phyloP scores from a whole-genome alignment of 2,797 vertebrate genomes.

The Acrossocheilus wenchowensis region DNA sequence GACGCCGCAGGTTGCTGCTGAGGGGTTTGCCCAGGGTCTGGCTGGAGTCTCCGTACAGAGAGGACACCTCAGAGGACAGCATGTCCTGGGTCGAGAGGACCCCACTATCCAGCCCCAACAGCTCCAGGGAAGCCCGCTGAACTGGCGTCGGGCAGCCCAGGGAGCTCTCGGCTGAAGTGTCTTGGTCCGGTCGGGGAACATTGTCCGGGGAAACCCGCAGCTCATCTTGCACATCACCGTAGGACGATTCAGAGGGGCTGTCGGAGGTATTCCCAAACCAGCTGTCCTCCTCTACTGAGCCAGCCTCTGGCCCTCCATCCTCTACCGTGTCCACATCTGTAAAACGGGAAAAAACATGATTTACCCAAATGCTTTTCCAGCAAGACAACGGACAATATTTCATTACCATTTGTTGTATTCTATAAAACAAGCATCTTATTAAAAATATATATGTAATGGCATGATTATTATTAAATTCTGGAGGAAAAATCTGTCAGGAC shows the following conservation, averaged over 20 bases:
- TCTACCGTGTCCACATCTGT: slow-evolving; percentile 93
- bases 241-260: slow-evolving; percentile 89
- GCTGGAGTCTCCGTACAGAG: slow-evolving; percentile 87
- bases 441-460: background rate
- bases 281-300: slow-evolving; percentile 90
- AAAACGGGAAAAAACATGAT: slow-evolving; percentile 45
- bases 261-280: slow-evolving; percentile 95
- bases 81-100: slow-evolving; percentile 87
- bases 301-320: slow-evolving; percentile 87
- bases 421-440: background rate
- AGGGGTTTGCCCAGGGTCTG: slow-evolving; percentile 90
- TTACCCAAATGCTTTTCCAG: background rate
- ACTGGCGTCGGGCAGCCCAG: slow-evolving; percentile 91
- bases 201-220: slow-evolving; percentile 83
- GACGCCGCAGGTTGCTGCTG: slow-evolving; percentile 93
- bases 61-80: slow-evolving; percentile 90
- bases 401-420: too few species aligned
- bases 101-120: slow-evolving; percentile 84
- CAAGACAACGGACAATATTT: background rate
- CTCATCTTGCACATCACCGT: slow-evolving; percentile 92
- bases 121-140: slow-evolving; percentile 87
- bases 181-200: slow-evolving; percentile 82
- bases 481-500: slow-evolving; percentile 6
- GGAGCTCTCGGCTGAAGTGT: slow-evolving; percentile 90
- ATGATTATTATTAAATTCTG: background rate